Base-by-base conservation (phyloP, 1,140 invertebrate species). In the Phenacoccus solenopsis region DNA sequence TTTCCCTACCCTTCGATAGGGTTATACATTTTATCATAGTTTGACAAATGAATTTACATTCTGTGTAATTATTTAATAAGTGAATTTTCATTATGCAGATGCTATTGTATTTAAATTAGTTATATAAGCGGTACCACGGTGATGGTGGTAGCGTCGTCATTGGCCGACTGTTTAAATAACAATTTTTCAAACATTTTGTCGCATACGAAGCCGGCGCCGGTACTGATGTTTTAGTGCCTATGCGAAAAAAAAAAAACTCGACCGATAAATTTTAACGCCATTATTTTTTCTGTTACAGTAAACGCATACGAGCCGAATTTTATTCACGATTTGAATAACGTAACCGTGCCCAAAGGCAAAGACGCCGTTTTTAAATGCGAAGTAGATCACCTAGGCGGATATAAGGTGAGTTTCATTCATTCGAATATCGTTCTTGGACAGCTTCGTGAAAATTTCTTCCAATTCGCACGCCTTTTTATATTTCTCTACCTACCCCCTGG, bases 31-130 rank as follows among this genome's bases (percentile, higher is more conserved):
- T 64, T 64, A 27, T 64, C 59, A 64, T n/a, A 49, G 20, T 49
- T 27, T 64, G 59, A 64, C 59, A 64, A 64, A 64, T 64, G 59
- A 64, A 64, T 64, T 64, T 64, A 64, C 59, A 64, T 64, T 64
- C 59, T 27, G 59, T 24, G 59, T 64, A 64, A 64, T 64, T 64
- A 64, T 64, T 64, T 64, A 64, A 64, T 64, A 64, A 64, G 25
- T 27, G 59, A 64, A 64, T 9, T 64, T 64, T 64, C 59, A 64
- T 64, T 64, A 64, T 27, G 59, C 22, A 64, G 21, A 27, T 27
- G 59, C 20, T 20, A 64, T 64, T 64, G 21, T 64, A 64, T 64
- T 64, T 27, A 64, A 64, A 64, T 64, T 64, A 64, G 59, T 16
- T 59, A 10, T 38, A n/a, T 38, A 10, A n/a, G n/a, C 32, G 9